Conservation (phyloP, 2,888 invertebrate species). For the Plusia festucae region DNA sequence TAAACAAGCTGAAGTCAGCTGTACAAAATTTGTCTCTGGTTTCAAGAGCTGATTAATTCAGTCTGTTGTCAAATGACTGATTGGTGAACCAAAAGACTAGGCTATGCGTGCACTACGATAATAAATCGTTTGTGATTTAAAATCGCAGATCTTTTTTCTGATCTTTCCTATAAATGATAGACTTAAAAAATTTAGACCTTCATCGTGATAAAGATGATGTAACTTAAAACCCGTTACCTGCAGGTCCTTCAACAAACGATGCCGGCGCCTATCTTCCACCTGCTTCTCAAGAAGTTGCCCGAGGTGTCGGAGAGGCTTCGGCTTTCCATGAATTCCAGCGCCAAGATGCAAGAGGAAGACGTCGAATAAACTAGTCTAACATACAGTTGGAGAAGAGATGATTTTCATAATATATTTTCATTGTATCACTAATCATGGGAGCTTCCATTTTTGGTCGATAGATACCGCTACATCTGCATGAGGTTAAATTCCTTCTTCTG, state of each 20-base stretch:
- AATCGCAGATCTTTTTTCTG: too few relatives aligned
- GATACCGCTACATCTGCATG: slow-evolving; percentile 42
- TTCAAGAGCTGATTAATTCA: too few relatives aligned
- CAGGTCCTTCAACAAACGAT: slow-evolving; percentile 97
- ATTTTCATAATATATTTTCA: slow-evolving; percentile 52
- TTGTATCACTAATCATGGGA: slow-evolving; percentile 51
- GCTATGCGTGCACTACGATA: too few relatives aligned
- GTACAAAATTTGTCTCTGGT: too few relatives aligned
- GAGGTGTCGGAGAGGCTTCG: slow-evolving; percentile 87
- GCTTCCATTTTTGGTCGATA: slow-evolving; percentile 47
- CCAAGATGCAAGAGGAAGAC: slow-evolving; percentile 83
- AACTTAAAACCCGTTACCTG: slow-evolving; percentile 9
- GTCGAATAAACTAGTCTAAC: slow-evolving; percentile 75
- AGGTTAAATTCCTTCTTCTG: slow-evolving; percentile 28
- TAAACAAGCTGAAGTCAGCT: not conserved
- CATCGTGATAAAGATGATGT: not conserved
- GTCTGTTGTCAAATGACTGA: too few relatives aligned
- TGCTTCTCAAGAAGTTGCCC: slow-evolving; percentile 95
- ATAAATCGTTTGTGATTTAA: too few relatives aligned
- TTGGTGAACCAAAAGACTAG: too few relatives aligned
- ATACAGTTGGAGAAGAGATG: slow-evolving; percentile 49
- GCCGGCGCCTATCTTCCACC: slow-evolving; percentile 97
- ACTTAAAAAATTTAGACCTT: too few relatives aligned
- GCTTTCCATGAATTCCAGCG: slow-evolving; percentile 79
- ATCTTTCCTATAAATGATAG: too few relatives aligned